These are phyloP conservation scores for Aleadryas rufinucha DNA, from an alignment of 2,113 vertebrate genomes.

Conservation along the genomic window DNA sequence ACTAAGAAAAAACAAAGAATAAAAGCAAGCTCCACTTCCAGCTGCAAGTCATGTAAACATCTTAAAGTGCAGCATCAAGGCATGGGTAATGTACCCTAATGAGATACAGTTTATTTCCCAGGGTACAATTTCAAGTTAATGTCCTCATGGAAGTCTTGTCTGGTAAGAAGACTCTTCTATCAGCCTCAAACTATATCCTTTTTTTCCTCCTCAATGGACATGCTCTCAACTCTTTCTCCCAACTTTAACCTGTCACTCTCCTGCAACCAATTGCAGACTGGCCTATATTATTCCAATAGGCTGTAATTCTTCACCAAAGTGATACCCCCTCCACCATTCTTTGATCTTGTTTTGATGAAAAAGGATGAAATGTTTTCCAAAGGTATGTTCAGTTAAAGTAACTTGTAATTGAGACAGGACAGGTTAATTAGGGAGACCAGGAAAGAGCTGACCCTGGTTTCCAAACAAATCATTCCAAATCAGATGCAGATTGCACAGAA, in stretches of 20 bases:
- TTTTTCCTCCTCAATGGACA: background rate
- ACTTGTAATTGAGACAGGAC: background rate
- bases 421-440: background rate
- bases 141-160: background rate
- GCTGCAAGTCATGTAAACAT: background rate
- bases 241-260: background rate
- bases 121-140: background rate
- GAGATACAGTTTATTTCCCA: background rate
- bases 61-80: background rate
- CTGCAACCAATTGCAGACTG: accelerated
- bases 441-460: background rate
- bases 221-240: background rate
- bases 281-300: background rate
- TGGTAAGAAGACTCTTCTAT: background rate
- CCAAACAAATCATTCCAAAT: background rate
- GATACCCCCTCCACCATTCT: background rate
- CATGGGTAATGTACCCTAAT: background rate
- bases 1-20: background rate
- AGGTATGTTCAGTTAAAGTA: background rate
- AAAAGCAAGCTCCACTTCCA: background rate
- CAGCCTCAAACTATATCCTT: background rate
- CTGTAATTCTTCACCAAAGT: background rate
- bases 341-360: background rate
- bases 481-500: background rate
- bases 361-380: background rate